These are phyloP conservation scores for Corythaixoides concolor DNA, from an alignment of 2,113 vertebrate genomes.

Conservation along the genomic window DNA sequence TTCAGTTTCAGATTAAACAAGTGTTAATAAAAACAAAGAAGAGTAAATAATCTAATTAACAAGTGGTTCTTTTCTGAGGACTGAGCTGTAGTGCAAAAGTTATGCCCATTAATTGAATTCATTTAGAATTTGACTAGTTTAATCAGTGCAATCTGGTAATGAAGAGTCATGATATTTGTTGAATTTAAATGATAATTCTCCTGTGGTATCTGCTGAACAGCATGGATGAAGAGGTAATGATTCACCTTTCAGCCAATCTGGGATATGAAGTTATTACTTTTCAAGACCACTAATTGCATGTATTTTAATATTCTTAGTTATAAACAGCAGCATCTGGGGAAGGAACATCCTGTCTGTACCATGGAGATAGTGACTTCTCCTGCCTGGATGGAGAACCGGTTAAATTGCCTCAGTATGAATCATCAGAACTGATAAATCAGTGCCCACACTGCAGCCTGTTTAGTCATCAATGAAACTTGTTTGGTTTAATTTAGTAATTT, in stretches of 20 bases:
- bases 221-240: neutral
- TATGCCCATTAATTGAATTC: neutral
- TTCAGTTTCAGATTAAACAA: neutral
- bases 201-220: neutral
- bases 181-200: neutral
- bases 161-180: slow-evolving; percentile 6
- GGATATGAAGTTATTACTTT: neutral
- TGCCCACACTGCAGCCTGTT: neutral
- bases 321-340: neutral
- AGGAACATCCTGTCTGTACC: neutral
- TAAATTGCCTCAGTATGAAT: neutral
- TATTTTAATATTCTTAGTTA: neutral
- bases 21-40: slow-evolving; percentile 7
- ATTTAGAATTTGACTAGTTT: neutral
- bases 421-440: neutral
- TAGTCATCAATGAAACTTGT: neutral
- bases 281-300: neutral
- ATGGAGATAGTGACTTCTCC: neutral
- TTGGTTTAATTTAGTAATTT: neutral
- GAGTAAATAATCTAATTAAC: slow-evolving; percentile 18
- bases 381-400: neutral
- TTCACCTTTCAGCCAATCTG: neutral
- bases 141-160: slow-evolving; percentile 7
- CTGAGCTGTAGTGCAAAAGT: neutral
- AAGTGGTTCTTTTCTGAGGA: neutral